Evolutionary conservation across 2,888 invertebrate genomes (phyloP).

Genomic region (Lottia scabra): DNA sequence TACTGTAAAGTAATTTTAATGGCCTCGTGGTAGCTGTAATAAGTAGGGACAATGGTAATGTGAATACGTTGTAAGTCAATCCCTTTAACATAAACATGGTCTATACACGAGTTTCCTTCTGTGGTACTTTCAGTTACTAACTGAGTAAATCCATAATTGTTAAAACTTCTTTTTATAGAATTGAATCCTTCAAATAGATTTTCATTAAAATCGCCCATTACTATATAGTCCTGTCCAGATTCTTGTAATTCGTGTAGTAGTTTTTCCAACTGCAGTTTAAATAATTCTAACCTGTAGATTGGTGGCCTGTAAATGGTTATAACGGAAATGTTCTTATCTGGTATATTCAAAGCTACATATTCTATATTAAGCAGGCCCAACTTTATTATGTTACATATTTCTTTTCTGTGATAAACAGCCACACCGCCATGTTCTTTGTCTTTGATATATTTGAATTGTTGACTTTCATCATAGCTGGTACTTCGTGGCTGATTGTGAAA

Average conservation of each 20-base stretch:
- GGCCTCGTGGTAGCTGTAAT: conserved; percentile 29
- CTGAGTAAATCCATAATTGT: conserved; percentile 13
- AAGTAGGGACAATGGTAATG: conserved; percentile 14
- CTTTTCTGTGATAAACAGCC: background rate
- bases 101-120: conserved; percentile 22
- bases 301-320: conserved; percentile 17
- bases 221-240: background rate
- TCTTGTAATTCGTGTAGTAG: background rate
- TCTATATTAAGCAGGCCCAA: conserved; percentile 7
- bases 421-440: conserved; percentile 21
- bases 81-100: conserved; percentile 27
- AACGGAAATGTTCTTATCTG: conserved; percentile 6
- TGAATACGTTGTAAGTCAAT: background rate
- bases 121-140: conserved; percentile 19
- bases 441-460: conserved; percentile 1
- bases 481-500: conserved; percentile 15
- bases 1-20: background rate
- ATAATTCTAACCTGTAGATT: conserved; percentile 13
- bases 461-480: background rate
- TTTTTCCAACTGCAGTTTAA: background rate
- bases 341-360: conserved; percentile 14
- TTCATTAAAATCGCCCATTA: conserved; percentile 26
- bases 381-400: background rate
- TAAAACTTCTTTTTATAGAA: conserved; percentile 10
- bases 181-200: conserved; percentile 11